A percentile compares a stretch with the other conserved stretches of the same genome.
Evolutionary conservation across 1,140 invertebrate species (phyloP).

Genomic region (Ptiloglossa arizonensis): DNA sequence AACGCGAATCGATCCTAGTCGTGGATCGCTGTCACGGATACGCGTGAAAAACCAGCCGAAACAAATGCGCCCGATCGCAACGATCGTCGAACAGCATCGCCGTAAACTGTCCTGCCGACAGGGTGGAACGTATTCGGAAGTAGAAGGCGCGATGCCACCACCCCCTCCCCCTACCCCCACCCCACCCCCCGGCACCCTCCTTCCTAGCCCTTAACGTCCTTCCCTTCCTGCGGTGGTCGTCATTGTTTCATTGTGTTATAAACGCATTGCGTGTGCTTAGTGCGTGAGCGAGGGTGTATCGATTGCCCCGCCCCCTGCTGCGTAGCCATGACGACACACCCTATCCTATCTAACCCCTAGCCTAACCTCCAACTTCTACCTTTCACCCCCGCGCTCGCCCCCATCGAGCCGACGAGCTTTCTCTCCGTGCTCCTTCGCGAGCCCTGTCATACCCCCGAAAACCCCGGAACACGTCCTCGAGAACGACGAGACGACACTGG

Average conservation of each 20-base stretch:
- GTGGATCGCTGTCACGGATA: conserved; percentile 18
- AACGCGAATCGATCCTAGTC: not conserved
- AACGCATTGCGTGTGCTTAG: conserved; percentile 77
- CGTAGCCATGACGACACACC: conserved; percentile 82
- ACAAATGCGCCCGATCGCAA: not conserved
- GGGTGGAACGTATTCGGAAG: conserved; percentile 62
- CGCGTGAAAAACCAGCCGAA: conserved; percentile 14
- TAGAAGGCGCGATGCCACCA: conserved; percentile 72
- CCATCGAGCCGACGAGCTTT: conserved; percentile 34
- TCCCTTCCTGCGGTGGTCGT: conserved; percentile 63
- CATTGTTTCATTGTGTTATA: conserved; percentile 79
- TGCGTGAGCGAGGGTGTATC: conserved; percentile 80
- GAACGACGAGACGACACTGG: conserved; percentile 35
- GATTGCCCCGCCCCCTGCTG: conserved; percentile 81
- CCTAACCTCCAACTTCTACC: conserved; percentile 76
- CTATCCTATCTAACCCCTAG: conserved; percentile 79
- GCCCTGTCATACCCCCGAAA: conserved; percentile 49
- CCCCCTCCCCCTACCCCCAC: conserved; percentile 28
- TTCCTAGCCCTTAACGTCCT: conserved; percentile 38
- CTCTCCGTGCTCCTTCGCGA: conserved; percentile 15
- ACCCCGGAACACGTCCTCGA: conserved; percentile 40
- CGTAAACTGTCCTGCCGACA: conserved; percentile 16
- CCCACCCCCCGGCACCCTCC: conserved; percentile 46
- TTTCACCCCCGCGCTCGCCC: conserved; percentile 60
- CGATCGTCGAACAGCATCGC: not conserved